Evolutionary conservation across 1,140 invertebrate genomes (phyloP), one percentile per base, ranked within the genome.

Genomic region (Bicyclus anynana): DNA sequence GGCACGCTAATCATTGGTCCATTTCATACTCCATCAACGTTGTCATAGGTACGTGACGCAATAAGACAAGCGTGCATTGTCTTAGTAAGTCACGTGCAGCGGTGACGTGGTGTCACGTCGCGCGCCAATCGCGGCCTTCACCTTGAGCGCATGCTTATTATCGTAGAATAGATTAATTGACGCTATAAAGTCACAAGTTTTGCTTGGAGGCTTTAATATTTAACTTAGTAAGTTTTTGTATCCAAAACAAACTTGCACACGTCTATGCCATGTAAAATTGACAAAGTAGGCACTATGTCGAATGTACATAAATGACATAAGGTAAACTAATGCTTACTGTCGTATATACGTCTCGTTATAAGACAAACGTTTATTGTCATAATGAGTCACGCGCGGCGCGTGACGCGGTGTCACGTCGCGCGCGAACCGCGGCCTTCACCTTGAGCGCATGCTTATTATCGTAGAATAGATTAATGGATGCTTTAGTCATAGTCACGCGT

Each of bases 391-490:
- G 54, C 63, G 55, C 23, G 26, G 53, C 42, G 46, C 52, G 59
- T 55, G 59, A 61, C 59, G 21, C 52, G 53, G 18, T 57, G 72
- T 76, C 72, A 73, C 77, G 69, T 62, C 74, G 54, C 64, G 61
- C 65, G 62, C 65, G 64, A 73, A 69, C 73, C 72, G 50, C 74
- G 79, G 70, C 80, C 81, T 84, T 84, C 81, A 82, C 81, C 80
- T 83, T 84, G 80, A 69, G 65, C 61, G 73, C 72, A 44, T 20
- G 77, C 66, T 60, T 57, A 53, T 64, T 65, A 59, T 33, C 62
- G 61, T 62, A 62, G 67, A 80, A 77, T 74, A 74, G 67, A 80
- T 80, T 74, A 74, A 70, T 70, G 65, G 52, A 52, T 23, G 49
- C 65, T 70, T 72, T 72, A 71, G 71, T 77, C 72, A 77, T n/a